Evolutionary conservation across 2,888 invertebrate genomes (phyloP).

Genomic region (Formica aserva): DNA sequence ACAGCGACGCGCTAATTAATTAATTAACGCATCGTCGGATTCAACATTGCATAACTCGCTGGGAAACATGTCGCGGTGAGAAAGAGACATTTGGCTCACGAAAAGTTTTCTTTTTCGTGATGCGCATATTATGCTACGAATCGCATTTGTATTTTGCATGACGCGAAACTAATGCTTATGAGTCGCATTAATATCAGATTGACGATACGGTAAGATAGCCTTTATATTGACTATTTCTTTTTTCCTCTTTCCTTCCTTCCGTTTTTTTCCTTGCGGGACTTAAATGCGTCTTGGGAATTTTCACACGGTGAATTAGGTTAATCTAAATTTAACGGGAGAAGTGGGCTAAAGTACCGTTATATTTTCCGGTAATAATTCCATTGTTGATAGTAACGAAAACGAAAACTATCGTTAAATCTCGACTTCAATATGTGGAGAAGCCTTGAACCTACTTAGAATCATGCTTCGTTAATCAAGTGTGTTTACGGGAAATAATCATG

Average conservation of each 20-base stretch:
- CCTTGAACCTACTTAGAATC: not conserved
- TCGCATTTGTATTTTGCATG: slow-evolving; percentile 55
- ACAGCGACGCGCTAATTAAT: slow-evolving; percentile 39
- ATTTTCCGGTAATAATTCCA: slow-evolving; percentile 14
- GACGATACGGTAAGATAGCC: slow-evolving; percentile 59
- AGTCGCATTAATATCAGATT: slow-evolving; percentile 54
- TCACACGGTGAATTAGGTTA: slow-evolving; percentile 64
- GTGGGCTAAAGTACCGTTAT: not conserved
- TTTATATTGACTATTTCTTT: not conserved
- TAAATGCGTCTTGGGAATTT: slow-evolving; percentile 59
- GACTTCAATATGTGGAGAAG: not conserved
- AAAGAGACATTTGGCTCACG: slow-evolving; percentile 24
- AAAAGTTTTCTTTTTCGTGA: slow-evolving; percentile 54
- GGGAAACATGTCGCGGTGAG: slow-evolving; percentile 31
- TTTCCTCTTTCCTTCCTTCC: no score
- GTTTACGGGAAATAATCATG: not conserved
- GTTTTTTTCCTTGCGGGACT: slow-evolving; percentile 49
- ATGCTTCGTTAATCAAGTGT: not conserved
- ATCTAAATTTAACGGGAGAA: slow-evolving; percentile 40
- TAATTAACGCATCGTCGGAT: slow-evolving; percentile 55
- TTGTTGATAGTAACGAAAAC: slow-evolving; percentile 34
- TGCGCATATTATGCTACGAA: not conserved
- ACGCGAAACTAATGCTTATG: slow-evolving; percentile 20
- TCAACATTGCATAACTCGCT: slow-evolving; percentile 32
- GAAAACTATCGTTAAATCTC: slow-evolving; percentile 23